Conservation (phyloP, 2,888 invertebrate genomes). For the Isoperla grammatica region DNA sequence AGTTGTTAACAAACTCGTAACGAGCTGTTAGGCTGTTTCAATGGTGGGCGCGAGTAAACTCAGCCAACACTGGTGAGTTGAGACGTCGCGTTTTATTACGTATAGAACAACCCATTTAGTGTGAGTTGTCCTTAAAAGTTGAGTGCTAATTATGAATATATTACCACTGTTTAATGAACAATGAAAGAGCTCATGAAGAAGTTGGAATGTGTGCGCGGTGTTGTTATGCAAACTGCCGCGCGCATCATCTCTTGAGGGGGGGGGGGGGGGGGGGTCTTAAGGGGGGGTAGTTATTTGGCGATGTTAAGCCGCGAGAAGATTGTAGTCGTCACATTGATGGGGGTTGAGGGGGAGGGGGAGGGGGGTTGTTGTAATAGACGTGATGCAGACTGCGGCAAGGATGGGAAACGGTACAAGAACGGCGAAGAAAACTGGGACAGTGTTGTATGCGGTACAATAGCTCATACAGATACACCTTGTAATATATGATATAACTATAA, state of each 20-base stretch:
- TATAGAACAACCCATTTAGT: neutral
- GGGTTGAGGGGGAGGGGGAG: constrained; percentile 2
- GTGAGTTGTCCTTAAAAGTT: neutral
- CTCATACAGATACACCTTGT: no score
- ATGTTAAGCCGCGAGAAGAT: constrained; percentile 9
- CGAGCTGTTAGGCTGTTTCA: no score
- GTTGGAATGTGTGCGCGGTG: neutral
- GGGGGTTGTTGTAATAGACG: constrained; percentile 22
- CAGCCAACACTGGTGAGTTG: no score
- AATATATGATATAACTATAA: no score
- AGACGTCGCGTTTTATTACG: neutral
- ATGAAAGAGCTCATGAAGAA: constrained; percentile 6
- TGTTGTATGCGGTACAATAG: no score
- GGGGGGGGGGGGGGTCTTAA: neutral
- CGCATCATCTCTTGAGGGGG: neutral
- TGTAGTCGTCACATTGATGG: constrained; percentile 6
- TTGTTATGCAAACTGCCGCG: neutral
- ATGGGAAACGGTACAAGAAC: neutral
- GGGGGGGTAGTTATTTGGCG: neutral
- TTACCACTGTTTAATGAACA: constrained; percentile 14
- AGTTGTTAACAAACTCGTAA: no score
- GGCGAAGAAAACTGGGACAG: no score
- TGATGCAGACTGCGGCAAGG: constrained; percentile 7
- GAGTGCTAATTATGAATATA: constrained; percentile 17
- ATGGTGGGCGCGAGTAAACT: no score